Percentiles rank a stretch among this genome's conserved stretches.
Conservation (phyloP, 2,888 invertebrate genomes). For the Xanthia togata region DNA sequence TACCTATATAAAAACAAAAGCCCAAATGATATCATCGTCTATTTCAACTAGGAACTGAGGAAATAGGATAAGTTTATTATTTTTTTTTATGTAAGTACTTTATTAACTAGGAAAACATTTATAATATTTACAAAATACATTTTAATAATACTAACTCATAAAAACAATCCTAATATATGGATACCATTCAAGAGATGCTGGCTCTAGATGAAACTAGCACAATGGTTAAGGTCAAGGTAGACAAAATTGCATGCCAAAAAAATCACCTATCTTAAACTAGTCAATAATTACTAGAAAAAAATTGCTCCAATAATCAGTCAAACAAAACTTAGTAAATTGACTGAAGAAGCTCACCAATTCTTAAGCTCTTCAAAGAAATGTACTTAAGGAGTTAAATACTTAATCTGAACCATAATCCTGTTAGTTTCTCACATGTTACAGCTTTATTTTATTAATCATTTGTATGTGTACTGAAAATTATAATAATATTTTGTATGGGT, state of each 20-base stretch:
- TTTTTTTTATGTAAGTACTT: slow-evolving; percentile 9
- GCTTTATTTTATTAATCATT: slow-evolving; percentile 1
- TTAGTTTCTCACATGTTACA: slow-evolving; percentile 45
- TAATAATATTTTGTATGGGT: slow-evolving; percentile 7
- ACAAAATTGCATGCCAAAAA: slow-evolving; percentile 26
- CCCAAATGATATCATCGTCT: slow-evolving; percentile 12
- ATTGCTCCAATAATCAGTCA: slow-evolving; percentile 1
- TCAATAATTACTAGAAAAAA: slow-evolving; percentile 15
- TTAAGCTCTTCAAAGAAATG: slow-evolving; percentile 56
- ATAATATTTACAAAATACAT: slow-evolving; percentile 6
- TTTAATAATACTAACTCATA: not conserved
- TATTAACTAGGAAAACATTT: slow-evolving; percentile 18
- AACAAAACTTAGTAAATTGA: slow-evolving; percentile 40
- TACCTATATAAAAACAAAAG: slow-evolving; percentile 9
- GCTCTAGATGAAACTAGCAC: slow-evolving; percentile 33
- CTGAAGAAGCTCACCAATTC: slow-evolving; percentile 58
- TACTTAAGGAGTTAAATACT: slow-evolving; percentile 56
- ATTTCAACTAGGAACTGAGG: slow-evolving; percentile 47
- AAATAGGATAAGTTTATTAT: slow-evolving; percentile 27
- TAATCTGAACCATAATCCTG: slow-evolving; percentile 55
- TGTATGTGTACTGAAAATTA: slow-evolving; percentile 15
- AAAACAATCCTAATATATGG: not conserved
- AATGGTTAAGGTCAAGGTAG: slow-evolving; percentile 38
- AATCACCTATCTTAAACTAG: slow-evolving; percentile 35
- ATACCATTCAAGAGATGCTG: not conserved